Percentiles rank a stretch among this genome's conserved stretches.
Evolutionary conservation across 2,113 vertebrate genomes (phyloP).

Genomic region (Perca flavescens): DNA sequence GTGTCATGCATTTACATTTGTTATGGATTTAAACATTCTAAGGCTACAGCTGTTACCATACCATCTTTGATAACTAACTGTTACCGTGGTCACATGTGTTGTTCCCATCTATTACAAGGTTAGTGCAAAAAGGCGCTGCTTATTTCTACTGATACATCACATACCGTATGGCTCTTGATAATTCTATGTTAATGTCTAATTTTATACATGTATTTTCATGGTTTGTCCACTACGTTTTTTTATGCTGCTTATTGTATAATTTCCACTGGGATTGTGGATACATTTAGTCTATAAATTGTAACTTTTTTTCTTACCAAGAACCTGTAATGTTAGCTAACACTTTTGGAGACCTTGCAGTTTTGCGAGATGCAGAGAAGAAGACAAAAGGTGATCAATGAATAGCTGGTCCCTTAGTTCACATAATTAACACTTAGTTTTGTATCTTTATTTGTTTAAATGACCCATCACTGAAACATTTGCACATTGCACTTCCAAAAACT

Average conservation of each 20-base stretch:
- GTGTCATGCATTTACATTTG: not conserved
- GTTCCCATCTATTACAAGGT: too few species aligned
- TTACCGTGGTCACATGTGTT: not conserved
- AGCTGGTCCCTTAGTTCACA: not conserved
- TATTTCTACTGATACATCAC: too few species aligned
- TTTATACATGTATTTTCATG: too few species aligned
- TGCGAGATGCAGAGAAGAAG: too few species aligned
- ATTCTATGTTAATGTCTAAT: not conserved
- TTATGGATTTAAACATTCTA: not conserved
- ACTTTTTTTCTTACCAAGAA: conserved; percentile 2
- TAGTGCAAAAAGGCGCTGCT: too few species aligned
- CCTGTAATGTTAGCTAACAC: not conserved
- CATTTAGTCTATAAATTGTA: conserved; percentile 24
- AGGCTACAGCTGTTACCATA: not conserved
- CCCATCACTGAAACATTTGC: not conserved
- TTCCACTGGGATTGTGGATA: conserved; percentile 1
- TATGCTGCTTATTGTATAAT: not conserved
- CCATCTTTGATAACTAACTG: not conserved
- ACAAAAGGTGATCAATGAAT: not conserved
- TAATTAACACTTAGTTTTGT: not conserved
- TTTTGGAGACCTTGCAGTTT: too few species aligned
- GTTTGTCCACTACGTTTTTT: not conserved
- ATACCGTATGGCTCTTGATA: too few species aligned
- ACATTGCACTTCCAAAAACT: not conserved
- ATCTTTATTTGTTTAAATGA: not conserved